These are phyloP conservation scores for Trileptium ribeirensis DNA, from an alignment of 2,888 invertebrate genomes.

Conservation along the genomic window DNA sequence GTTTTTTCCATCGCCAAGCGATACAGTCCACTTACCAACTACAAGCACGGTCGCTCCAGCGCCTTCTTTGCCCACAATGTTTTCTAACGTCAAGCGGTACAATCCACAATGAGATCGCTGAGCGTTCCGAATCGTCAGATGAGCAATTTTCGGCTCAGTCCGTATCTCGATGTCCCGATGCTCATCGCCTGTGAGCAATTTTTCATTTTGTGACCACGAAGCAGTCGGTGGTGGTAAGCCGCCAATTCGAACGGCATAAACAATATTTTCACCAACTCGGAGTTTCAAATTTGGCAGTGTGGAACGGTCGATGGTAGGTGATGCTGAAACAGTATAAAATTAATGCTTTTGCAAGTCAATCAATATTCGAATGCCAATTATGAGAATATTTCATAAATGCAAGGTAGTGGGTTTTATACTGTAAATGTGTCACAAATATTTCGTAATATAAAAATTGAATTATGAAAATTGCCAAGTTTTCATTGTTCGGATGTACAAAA, in stretches of 20 bases:
- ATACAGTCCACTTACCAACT: conserved; percentile 1
- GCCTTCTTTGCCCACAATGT: background rate
- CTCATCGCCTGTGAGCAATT: background rate
- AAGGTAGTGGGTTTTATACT: too few relatives aligned
- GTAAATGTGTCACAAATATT: too few relatives aligned
- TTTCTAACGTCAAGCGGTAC: background rate
- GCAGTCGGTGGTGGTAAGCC: conserved; percentile 12
- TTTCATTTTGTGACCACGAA: background rate
- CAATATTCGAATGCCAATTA: too few relatives aligned
- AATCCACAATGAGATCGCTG: background rate
- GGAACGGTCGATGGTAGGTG: background rate
- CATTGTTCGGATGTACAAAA: too few relatives aligned
- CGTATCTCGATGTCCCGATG: background rate
- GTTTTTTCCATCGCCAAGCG: too few relatives aligned
- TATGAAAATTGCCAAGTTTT: too few relatives aligned
- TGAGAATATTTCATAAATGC: too few relatives aligned
- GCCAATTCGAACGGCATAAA: background rate
- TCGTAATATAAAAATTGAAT: too few relatives aligned
- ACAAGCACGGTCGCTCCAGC: background rate
- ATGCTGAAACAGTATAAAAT: too few relatives aligned
- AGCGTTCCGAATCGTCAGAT: background rate
- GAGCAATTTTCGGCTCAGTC: background rate
- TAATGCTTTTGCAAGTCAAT: too few relatives aligned
- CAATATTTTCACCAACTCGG: background rate
- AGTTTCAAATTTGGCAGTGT: conserved; percentile 9